These are phyloP conservation scores for Agrypnus murinus DNA, from an alignment of 2,888 invertebrate genomes.

Conservation along the genomic window DNA sequence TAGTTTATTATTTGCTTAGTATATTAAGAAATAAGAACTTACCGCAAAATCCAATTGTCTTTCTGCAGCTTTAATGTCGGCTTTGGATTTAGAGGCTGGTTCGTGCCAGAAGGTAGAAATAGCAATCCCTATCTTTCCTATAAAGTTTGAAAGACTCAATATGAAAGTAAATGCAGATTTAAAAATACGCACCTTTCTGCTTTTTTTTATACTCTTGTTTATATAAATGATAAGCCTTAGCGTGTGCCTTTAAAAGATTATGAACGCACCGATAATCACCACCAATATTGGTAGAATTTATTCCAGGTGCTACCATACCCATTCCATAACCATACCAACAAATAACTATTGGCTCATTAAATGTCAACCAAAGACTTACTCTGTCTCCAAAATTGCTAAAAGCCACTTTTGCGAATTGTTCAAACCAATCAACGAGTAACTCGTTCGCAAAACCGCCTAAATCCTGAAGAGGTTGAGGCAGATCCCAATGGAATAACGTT, in stretches of 20 bases:
- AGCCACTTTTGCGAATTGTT: conserved; percentile 74
- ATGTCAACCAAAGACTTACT: conserved; percentile 72
- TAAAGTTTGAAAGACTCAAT: not conserved
- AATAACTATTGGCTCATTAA: conserved; percentile 71
- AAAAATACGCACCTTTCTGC: conserved; percentile 72
- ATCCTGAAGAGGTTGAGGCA: conserved; percentile 72
- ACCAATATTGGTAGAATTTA: conserved; percentile 72
- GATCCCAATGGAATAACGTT: conserved; percentile 75
- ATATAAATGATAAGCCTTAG: conserved; percentile 78
- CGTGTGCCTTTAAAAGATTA: conserved; percentile 79
- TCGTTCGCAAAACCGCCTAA: conserved; percentile 72
- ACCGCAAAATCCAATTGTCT: conserved; percentile 74
- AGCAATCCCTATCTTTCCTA: conserved; percentile 75
- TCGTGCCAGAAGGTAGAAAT: conserved; percentile 73
- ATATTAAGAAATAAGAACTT: conserved; percentile 51
- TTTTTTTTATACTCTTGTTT: conserved; percentile 73
- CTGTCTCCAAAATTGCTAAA: conserved; percentile 60
- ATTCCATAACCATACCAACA: conserved; percentile 62
- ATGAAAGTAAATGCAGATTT: not conserved
- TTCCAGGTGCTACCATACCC: conserved; percentile 63
- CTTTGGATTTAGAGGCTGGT: conserved; percentile 70
- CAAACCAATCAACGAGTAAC: conserved; percentile 73
- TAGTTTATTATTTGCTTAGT: too few species aligned
- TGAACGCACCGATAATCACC: conserved; percentile 79
- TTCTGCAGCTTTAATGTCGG: conserved; percentile 73